These are phyloP conservation scores for Endomychus coccineus DNA, from an alignment of 2,888 invertebrate species.

Conservation along the genomic window DNA sequence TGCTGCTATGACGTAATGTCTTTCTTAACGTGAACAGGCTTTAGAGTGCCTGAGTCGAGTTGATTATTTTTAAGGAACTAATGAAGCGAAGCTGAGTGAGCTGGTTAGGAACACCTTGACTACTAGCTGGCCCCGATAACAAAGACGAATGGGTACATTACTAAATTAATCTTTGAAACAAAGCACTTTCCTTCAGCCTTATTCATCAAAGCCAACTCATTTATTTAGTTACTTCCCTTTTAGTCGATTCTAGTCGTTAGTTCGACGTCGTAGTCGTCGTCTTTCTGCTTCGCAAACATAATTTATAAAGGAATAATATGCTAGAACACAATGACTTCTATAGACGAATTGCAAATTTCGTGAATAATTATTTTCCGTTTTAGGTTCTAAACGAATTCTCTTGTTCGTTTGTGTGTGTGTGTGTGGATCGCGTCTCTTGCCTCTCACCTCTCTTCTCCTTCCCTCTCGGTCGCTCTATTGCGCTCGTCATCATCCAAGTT, in stretches of 20 bases:
- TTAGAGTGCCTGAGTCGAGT: too few species aligned
- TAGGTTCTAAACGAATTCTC: too few species aligned
- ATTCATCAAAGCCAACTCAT: conserved; percentile 43
- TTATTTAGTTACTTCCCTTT: conserved; percentile 41
- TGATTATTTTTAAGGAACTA: too few species aligned
- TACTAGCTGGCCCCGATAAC: conserved; percentile 28
- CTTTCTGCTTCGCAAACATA: conserved; percentile 30
- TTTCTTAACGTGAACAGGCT: too few species aligned
- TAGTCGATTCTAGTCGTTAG: conserved; percentile 36
- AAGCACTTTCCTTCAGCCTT: conserved; percentile 41
- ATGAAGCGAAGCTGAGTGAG: too few species aligned
- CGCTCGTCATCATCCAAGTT: not conserved
- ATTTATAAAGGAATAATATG: conserved; percentile 28
- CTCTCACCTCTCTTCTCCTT: too few species aligned
- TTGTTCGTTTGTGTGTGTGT: too few species aligned
- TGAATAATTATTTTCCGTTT: conserved; percentile 19
- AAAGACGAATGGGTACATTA: conserved; percentile 43
- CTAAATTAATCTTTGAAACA: conserved; percentile 44
- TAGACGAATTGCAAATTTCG: conserved; percentile 21
- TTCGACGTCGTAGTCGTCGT: conserved; percentile 19
- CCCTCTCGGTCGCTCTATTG: not conserved
- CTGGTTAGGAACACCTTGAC: too few species aligned
- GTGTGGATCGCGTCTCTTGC: too few species aligned
- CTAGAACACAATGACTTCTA: conserved; percentile 14
- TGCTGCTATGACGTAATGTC: too few species aligned